phyloP scores from a whole-genome alignment of 1,140 invertebrate species.

The Daktulosphaira vitifoliae region DNA sequence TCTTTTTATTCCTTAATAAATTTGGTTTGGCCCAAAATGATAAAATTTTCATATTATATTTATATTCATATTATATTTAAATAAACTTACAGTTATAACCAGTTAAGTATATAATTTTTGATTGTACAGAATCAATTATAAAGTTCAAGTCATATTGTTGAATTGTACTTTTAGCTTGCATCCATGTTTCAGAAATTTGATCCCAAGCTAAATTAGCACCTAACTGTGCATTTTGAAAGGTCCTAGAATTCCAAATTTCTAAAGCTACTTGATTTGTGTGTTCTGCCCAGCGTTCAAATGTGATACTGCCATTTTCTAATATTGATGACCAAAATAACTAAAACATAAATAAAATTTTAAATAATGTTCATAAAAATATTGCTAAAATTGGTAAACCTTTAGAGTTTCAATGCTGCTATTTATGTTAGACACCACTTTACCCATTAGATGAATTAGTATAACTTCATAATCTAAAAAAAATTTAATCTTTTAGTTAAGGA shows the following conservation, averaged over 20 bases:
- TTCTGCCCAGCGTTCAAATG: slow-evolving; percentile 18
- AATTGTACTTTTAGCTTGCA: background rate
- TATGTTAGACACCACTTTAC: slow-evolving; percentile 4
- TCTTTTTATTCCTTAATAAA: too few species aligned
- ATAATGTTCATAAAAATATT: background rate
- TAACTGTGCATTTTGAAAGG: slow-evolving; percentile 5
- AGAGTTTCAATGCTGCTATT: background rate
- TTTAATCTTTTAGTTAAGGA: background rate
- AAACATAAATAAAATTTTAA: background rate
- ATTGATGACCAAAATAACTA: background rate
- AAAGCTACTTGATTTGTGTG: background rate
- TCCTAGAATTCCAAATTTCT: slow-evolving; percentile 13
- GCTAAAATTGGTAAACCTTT: background rate
- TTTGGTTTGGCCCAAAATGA: too few species aligned
- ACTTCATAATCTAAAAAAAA: background rate
- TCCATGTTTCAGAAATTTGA: background rate
- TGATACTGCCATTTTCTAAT: slow-evolving; percentile 5
- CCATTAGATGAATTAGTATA: background rate
- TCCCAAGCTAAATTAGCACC: background rate
- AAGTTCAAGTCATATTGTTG: slow-evolving; percentile 7
- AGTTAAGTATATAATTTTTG: slow-evolving; percentile 30
- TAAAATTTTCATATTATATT: too few species aligned
- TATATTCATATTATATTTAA: too few species aligned
- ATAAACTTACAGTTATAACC: slow-evolving; percentile 13
- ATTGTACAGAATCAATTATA: background rate